Base-by-base conservation (phyloP, 92 coral and sea anemone species). In the Muricea muricata region DNA sequence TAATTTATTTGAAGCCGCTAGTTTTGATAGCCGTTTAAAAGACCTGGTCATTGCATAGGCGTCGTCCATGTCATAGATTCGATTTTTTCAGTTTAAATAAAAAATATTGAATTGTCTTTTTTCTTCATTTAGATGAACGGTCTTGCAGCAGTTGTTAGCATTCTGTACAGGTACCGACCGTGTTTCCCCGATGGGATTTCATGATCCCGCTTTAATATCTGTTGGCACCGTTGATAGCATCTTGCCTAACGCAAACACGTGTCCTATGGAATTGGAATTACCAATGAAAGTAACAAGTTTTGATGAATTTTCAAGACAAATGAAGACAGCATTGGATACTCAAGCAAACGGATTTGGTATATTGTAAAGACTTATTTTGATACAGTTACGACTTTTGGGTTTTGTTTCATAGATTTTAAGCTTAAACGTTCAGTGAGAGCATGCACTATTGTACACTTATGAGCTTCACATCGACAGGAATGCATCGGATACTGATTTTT, bases 201-300 rank as follows among this genome's bases (percentile, higher is more conserved):
- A 29, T 18, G 45, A 65, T 17, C 75, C 85, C 41, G 21, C 85
- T 0, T 39, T 33, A 13, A 42, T 41, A 17, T 28, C 50, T 42
- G 85, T 65, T 21, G 24, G 25, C 10, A 63, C 76, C 6, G 65
- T 24, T 21, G 32, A 37, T 29, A 80, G 85, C 45, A 15, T 52
- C 11, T n/a, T 61, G n/a, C 75, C 75, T 6, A 65, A 80, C 33
- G 85, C 85, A 7, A 80, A 80, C 37, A 65, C 85, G 45, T 41
- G 76, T 65, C 85, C 85, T 9, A 47, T 78, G 66, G 65, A 78
- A 35, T 61, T 67, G 29, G 47, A 81, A 54, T 61, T 81, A 7
- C 68, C 68, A 0, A 11, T 34, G 5, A 60, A 3, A 60, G 15
- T 6, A 9, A 3, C 68, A 18, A 60, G 33, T 1, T 60, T 60